phyloP scores from a whole-genome alignment of 2,888 invertebrate genomes.

The Mesorhabditis belari region DNA sequence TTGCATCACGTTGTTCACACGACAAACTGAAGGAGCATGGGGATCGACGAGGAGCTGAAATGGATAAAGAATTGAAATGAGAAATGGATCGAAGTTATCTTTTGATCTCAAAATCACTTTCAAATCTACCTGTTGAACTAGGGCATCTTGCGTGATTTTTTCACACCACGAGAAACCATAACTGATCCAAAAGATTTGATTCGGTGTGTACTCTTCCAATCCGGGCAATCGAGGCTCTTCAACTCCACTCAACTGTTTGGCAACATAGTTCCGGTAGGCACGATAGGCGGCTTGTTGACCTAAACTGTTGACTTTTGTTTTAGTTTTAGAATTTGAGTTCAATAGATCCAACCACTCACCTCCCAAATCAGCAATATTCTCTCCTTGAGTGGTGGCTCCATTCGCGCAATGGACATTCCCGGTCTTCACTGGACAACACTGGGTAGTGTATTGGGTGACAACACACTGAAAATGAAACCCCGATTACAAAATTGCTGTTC shows the following conservation, averaged over 20 bases:
- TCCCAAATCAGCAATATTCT: constrained; percentile 47
- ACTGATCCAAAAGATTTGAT: constrained; percentile 50
- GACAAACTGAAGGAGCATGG: constrained; percentile 40
- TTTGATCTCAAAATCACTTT: too few relatives aligned
- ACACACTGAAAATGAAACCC: constrained; percentile 20
- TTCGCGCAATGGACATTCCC: constrained; percentile 48
- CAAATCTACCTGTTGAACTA: constrained; percentile 35
- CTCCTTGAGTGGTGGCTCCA: constrained; percentile 45
- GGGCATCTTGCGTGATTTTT: constrained; percentile 23
- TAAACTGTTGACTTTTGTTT: background rate
- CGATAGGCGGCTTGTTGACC: constrained; percentile 43
- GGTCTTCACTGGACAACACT: constrained; percentile 44
- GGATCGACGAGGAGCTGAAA: constrained; percentile 38
- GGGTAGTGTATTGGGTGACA: constrained; percentile 34
- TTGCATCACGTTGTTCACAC: constrained; percentile 44
- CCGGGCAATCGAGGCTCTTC: constrained; percentile 42
- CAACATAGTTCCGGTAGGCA: constrained; percentile 37
- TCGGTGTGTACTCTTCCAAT: constrained; percentile 38
- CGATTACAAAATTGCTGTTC: background rate
- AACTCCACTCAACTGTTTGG: constrained; percentile 16
- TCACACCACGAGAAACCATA: constrained; percentile 47
- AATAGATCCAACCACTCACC: constrained; percentile 13
- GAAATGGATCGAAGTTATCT: too few relatives aligned
- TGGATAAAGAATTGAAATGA: constrained; percentile 4
- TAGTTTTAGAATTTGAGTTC: too few relatives aligned